Conservation (phyloP, 1,140 invertebrate species). For the Cardiocondyla obscurior region DNA sequence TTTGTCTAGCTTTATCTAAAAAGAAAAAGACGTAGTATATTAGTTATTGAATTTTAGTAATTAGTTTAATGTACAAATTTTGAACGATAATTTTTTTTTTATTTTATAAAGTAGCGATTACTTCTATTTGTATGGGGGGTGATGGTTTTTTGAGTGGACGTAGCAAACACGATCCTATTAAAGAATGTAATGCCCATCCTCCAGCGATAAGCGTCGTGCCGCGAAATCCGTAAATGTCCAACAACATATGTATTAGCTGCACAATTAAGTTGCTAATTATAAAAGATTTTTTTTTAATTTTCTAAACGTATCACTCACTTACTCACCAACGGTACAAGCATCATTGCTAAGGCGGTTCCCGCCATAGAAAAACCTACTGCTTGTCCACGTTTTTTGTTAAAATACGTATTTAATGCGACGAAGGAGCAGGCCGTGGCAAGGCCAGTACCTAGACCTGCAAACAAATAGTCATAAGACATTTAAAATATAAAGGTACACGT, state of each 20-base stretch:
- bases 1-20: neutral
- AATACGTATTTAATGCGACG: constrained; percentile 90
- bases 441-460: constrained; percentile 88
- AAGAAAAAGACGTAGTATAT: too few species aligned
- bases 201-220: constrained; percentile 88
- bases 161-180: constrained; percentile 87
- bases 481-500: neutral
- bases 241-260: constrained; percentile 68
- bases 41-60: too few species aligned
- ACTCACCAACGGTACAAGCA: constrained; percentile 88
- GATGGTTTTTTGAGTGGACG: constrained; percentile 85
- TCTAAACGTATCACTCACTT: constrained; percentile 55
- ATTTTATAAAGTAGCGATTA: constrained; percentile 9
- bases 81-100: neutral
- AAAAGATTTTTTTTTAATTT: neutral
- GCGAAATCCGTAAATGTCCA: constrained; percentile 69
- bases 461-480: neutral
- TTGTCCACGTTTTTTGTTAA: constrained; percentile 89
- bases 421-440: constrained; percentile 89
- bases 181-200: constrained; percentile 87
- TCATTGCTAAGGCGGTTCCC: constrained; percentile 89
- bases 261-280: constrained; percentile 5
- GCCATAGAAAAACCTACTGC: constrained; percentile 90
- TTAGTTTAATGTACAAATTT: neutral
- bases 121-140: neutral